These are phyloP conservation scores for Salpingus planirostris DNA, from an alignment of 2,888 invertebrate species.

Conservation along the genomic window DNA sequence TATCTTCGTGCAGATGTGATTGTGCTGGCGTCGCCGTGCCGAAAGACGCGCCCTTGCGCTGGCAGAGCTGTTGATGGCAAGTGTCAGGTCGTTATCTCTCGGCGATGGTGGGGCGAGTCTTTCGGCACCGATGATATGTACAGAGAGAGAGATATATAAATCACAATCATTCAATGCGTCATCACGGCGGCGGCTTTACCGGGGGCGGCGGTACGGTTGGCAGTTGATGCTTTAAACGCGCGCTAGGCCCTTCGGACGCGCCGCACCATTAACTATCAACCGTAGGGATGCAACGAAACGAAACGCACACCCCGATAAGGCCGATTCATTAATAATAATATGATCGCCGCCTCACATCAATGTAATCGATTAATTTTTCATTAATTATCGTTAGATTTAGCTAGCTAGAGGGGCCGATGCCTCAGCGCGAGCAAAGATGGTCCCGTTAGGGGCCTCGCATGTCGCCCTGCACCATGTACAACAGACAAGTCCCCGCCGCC, in stretches of 20 bases:
- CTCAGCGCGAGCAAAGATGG: too few species aligned
- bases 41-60: slow-evolving; percentile 20
- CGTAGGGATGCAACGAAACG: too few species aligned
- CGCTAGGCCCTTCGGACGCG: slow-evolving; percentile 33
- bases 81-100: slow-evolving; percentile 41
- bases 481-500: too few species aligned
- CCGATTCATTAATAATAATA: slow-evolving; percentile 6
- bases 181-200: slow-evolving; percentile 7
- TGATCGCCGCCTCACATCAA: too few species aligned
- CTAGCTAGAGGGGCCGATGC: too few species aligned
- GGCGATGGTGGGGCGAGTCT: slow-evolving; percentile 20
- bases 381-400: too few species aligned
- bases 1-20: slow-evolving; percentile 31
- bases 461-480: slow-evolving; percentile 26
- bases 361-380: too few species aligned
- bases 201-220: slow-evolving; percentile 12
- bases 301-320: slow-evolving; percentile 4
- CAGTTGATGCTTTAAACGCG: slow-evolving; percentile 18
- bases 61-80: slow-evolving; percentile 26
- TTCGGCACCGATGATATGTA: slow-evolving; percentile 31
- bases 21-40: slow-evolving; percentile 26
- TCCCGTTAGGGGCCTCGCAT: slow-evolving; percentile 7
- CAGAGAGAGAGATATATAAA: too few species aligned
- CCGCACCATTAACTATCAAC: too few species aligned
- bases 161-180: slow-evolving; percentile 31